These are phyloP conservation scores for Dromius quadrimaculatus DNA, from an alignment of 2,888 invertebrate species.

Conservation along the genomic window DNA sequence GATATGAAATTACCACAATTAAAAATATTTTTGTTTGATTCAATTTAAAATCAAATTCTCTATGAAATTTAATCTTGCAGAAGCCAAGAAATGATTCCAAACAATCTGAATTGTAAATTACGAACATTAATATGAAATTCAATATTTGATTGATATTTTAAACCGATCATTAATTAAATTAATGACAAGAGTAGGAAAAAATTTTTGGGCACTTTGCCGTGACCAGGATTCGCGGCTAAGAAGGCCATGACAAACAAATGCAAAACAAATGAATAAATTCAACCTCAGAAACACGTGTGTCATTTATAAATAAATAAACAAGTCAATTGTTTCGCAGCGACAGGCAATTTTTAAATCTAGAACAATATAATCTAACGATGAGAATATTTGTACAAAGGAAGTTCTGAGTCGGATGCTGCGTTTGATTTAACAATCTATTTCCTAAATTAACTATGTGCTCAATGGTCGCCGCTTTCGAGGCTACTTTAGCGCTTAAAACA, in stretches of 20 bases:
- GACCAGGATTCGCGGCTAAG: too few relatives aligned
- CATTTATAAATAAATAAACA: slow-evolving; percentile 55
- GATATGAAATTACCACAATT: too few relatives aligned
- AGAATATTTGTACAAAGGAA: slow-evolving; percentile 67
- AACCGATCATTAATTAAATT: slow-evolving; percentile 29
- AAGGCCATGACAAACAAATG: too few relatives aligned
- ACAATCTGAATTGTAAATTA: slow-evolving; percentile 3
- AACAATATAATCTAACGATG: slow-evolving; percentile 67
- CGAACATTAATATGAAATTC: slow-evolving; percentile 11
- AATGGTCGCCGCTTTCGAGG: slow-evolving; percentile 53
- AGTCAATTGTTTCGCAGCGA: slow-evolving; percentile 61
- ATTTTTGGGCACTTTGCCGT: too few relatives aligned
- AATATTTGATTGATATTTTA: slow-evolving; percentile 20
- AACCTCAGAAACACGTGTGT: slow-evolving; percentile 10
- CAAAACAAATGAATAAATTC: background rate
- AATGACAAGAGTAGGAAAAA: slow-evolving; percentile 11
- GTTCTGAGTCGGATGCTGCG: slow-evolving; percentile 67
- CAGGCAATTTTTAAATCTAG: slow-evolving; percentile 67
- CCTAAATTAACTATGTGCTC: slow-evolving; percentile 63
- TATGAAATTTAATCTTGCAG: slow-evolving; percentile 4
- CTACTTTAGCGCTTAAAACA: slow-evolving; percentile 56
- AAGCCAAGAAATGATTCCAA: slow-evolving; percentile 27
- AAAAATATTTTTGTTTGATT: too few relatives aligned
- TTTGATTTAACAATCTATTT: slow-evolving; percentile 65
- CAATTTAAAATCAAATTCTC: background rate